phyloP scores from a whole-genome alignment of 2,113 vertebrate species.

The Phasianus colchicus region DNA sequence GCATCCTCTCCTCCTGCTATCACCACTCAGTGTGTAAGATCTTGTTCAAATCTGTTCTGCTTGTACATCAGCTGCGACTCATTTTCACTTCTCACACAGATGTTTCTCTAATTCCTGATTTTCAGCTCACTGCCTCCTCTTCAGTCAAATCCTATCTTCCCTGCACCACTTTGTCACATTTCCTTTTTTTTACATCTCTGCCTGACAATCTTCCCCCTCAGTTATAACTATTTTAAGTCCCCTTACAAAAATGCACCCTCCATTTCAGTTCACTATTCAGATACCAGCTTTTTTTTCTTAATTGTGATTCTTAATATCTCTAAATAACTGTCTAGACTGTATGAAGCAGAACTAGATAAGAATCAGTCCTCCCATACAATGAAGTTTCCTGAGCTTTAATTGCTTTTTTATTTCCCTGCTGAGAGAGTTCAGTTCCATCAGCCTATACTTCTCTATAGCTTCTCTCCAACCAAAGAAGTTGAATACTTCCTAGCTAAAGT shows the following conservation, averaged over 20 bases:
- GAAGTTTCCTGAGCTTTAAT: background rate
- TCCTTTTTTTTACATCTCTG: background rate
- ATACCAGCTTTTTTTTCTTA: background rate
- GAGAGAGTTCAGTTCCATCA: too few species aligned
- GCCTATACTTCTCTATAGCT: too few species aligned
- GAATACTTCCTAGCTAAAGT: too few species aligned
- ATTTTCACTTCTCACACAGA: background rate
- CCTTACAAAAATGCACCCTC: background rate
- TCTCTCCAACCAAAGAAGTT: too few species aligned
- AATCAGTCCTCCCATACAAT: background rate
- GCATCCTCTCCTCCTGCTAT: background rate
- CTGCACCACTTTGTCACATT: background rate
- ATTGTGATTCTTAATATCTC: background rate
- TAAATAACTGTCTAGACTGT: background rate
- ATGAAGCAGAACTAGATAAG: background rate
- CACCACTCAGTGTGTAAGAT: background rate
- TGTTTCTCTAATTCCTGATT: background rate
- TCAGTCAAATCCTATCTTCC: background rate
- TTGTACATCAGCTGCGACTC: background rate
- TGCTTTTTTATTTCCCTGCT: background rate
- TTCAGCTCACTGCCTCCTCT: background rate
- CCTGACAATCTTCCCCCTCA: background rate
- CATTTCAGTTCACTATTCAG: background rate
- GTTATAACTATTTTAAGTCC: background rate
- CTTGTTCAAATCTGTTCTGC: background rate